Evolutionary conservation across 2,888 invertebrate genomes (phyloP), one percentile per base, ranked within the genome.

Genomic region (Microctonus hyperodae): DNA sequence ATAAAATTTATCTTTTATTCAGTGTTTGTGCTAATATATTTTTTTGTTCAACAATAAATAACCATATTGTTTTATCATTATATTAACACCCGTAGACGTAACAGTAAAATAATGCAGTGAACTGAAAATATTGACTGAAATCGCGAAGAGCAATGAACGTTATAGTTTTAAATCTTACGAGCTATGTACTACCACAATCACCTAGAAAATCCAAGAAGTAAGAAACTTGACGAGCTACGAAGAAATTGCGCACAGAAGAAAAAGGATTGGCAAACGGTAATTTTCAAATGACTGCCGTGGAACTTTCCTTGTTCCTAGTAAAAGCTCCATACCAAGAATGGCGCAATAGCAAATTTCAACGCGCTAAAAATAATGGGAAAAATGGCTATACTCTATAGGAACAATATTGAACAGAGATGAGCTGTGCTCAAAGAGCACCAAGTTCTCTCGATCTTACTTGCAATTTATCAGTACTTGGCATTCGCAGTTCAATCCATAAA

Each of bases 401-500:
- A 55, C 33, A 31, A 20, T 31, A 16, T 25, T 31, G 31, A n/a
- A 9, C 55, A 22, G 7, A 58, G 58, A 37, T 5, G 40, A 16
- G n/a, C n/a, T n/a, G n/a, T 40, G 37, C 44, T 37, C 64, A 35
- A n/a, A n/a, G 60, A 44, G 50, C 59, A 70, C 37, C 64, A 59
- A 57, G 55, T 44, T 69, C 64, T 68, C 71, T 9, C 44, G n/a
- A 71, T 65, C 70, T 1, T 31, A n/a, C 71, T 64, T 67, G 65
- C 23, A 66, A 65, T 59, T 22, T 63, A 51, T 44, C 53, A 53
- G 16, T 22, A 62, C 59, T 62, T 53, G 72, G 69, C 66, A 44
- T 44, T 4, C 31, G n/a, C 37, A 56, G 59, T 69, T 68, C 69
- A 69, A 72, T 64, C 65, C 73, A 72, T 75, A 74, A 76, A 76